A percentile compares a stretch with the other conserved stretches of the same genome.
Conservation (phyloP, 53 echinoderm and acorn worm genomes). For the Temnopleurus reevesii region DNA sequence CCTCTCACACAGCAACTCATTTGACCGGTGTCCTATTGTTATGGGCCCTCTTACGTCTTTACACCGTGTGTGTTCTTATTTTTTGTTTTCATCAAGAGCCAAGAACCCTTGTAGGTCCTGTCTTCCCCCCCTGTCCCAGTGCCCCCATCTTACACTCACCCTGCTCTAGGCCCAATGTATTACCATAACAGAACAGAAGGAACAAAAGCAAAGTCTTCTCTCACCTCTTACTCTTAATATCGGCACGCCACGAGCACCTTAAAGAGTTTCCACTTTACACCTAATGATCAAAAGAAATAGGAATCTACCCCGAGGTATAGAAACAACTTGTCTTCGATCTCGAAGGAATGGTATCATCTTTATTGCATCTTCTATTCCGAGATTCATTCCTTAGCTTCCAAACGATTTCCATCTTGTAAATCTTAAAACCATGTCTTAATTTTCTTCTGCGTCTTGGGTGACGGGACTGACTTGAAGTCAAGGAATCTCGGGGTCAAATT, state of each 20-base stretch:
- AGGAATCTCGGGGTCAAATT: conserved; percentile 38
- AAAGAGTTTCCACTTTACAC: conserved; percentile 42
- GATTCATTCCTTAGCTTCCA: not conserved
- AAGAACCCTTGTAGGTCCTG: not conserved
- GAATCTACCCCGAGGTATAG: conserved; percentile 8
- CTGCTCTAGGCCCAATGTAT: conserved; percentile 40
- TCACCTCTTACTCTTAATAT: conserved; percentile 17
- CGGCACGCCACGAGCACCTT: conserved; percentile 25
- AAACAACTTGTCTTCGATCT: conserved; percentile 3
- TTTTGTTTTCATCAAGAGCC: conserved; percentile 25
- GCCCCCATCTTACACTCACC: conserved; percentile 5
- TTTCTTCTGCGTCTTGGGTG: not conserved
- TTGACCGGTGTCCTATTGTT: conserved; percentile 41
- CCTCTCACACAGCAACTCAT: not conserved
- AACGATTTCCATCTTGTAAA: no score
- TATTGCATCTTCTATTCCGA: not conserved
- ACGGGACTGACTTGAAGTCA: not conserved
- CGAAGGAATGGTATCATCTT: not conserved
- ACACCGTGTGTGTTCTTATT: conserved; percentile 55
- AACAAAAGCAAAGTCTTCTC: conserved; percentile 21
- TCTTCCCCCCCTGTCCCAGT: not conserved
- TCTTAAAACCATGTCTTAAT: not conserved
- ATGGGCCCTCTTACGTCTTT: not conserved
- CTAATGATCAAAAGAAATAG: not conserved
- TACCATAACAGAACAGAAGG: conserved; percentile 58